Conservation (phyloP, 2,888 invertebrate species). For the Chirona hameri region DNA sequence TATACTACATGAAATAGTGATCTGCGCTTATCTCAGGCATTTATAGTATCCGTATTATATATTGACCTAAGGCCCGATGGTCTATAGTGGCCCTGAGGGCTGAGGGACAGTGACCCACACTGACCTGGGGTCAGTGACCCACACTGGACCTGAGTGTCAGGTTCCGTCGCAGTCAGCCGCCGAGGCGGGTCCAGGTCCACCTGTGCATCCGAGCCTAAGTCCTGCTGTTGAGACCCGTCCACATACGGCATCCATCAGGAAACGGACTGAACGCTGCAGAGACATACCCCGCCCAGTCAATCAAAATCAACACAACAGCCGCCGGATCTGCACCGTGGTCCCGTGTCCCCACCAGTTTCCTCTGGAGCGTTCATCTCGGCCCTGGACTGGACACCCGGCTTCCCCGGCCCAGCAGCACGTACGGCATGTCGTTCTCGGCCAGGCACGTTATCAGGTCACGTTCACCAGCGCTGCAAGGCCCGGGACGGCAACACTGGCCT, state of each 20-base stretch:
- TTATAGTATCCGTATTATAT: no score
- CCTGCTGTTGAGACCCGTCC: conserved; percentile 57
- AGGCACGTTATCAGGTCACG: conserved; percentile 85
- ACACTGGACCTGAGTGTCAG: conserved; percentile 63
- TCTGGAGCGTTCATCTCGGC: conserved; percentile 80
- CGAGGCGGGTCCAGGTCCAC: background rate
- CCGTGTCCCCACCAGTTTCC: conserved; percentile 95
- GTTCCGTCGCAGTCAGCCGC: conserved; percentile 50
- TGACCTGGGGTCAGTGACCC: no score
- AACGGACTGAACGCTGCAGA: conserved; percentile 86
- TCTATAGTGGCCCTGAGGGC: no score
- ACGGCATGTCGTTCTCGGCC: conserved; percentile 70
- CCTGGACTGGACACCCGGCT: conserved; percentile 70
- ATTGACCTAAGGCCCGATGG: no score
- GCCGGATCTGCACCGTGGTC: conserved; percentile 68
- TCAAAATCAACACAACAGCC: conserved; percentile 94
- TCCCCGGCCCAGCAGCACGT: conserved; percentile 89
- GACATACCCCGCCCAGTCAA: conserved; percentile 98
- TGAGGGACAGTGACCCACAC: background rate
- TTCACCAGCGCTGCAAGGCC: conserved; percentile 93
- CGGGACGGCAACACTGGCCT: conserved; percentile 82
- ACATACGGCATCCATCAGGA: conserved; percentile 58
- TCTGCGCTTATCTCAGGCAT: no score
- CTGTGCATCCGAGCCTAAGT: conserved; percentile 41
- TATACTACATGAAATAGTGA: no score